Base-by-base conservation (phyloP, 2,113 vertebrate species). In the Hemibates koningsi region DNA sequence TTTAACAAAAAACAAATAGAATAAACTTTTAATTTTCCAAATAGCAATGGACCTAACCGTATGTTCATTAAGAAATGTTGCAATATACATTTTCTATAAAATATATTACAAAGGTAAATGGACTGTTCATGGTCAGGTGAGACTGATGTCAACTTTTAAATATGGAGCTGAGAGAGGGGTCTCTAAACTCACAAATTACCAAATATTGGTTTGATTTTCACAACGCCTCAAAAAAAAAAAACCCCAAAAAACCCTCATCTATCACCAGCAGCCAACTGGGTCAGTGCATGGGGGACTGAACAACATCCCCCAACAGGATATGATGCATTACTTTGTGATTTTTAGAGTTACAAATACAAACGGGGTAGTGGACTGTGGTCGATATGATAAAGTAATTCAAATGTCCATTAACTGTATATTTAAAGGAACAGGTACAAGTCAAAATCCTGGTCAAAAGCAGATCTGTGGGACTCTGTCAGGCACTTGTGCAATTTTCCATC, bases 281-380 rank as follows among this genome's bases (percentile, higher is more conserved):
- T 45, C 16, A 48, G 68, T 4, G 38, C 41, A 48, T 10, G 21
- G 21, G 41, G 68, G 68, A 76, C 68, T 29, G 41, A 76, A 48
- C 71, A 50, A 76, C 66, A 43, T 21, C 34, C 19, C 36, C 2
- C 63, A 43, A 71, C 66, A 27, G 38, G 57, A 73, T 73, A 73
- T 24, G 5, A 45, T 43, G 66, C 7, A 4, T 43, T 71, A 24
- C n/a, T 24, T 43, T 2, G 38, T 43, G 36, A 71, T 43, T 41
- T 43, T 71, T 24, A 71, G 63, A 71, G 66, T 71, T 45, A 43
- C 13, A 27, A 41, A 71, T 43, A 73, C 36, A 71, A 71, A 71
- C 7, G 1, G 68, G 24, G 38, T 29, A 10, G 43, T 7, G 13
- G 38, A 45, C 21, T 45, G 14, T 14, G 8, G 68, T 73, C 0